phyloP scores from a whole-genome alignment of 2,113 vertebrate genomes.

The Sylvietta virens region DNA sequence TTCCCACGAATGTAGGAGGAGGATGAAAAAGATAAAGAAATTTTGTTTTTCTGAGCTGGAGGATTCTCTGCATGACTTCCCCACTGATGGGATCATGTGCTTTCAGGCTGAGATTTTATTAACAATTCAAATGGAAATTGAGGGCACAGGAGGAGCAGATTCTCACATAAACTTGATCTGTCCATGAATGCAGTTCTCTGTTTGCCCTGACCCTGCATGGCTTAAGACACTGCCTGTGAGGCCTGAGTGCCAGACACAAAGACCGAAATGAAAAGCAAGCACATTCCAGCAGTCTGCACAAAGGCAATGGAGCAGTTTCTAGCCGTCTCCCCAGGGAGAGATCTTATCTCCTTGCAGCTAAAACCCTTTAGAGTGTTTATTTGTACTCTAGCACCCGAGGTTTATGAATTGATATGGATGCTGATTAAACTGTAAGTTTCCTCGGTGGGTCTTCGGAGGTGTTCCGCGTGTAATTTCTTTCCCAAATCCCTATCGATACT shows the following conservation, averaged over 20 bases:
- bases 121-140: slow-evolving; percentile 99
- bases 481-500: neutral
- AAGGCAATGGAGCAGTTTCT: slow-evolving; percentile 75
- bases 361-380: slow-evolving; percentile 73
- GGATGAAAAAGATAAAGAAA: slow-evolving; percentile 80
- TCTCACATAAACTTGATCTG: slow-evolving; percentile 99
- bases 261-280: slow-evolving; percentile 83
- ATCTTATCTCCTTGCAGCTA: slow-evolving; percentile 75
- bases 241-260: slow-evolving; percentile 82
- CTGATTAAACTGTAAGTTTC: slow-evolving; percentile 39
- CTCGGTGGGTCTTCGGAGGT: neutral
- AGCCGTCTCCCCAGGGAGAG: slow-evolving; percentile 72
- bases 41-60: slow-evolving; percentile 77
- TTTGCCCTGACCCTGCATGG: slow-evolving; percentile 88
- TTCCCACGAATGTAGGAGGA: slow-evolving; percentile 76
- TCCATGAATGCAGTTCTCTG: slow-evolving; percentile 95
- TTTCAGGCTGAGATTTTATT: slow-evolving; percentile 88
- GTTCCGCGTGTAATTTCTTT: neutral
- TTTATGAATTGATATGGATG: slow-evolving; percentile 61
- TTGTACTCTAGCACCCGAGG: slow-evolving; percentile 61
- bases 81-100: slow-evolving; percentile 83
- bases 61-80: slow-evolving; percentile 84
- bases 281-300: slow-evolving; percentile 83
- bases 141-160: slow-evolving; percentile 89
- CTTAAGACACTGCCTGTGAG: slow-evolving; percentile 85